Conservation (phyloP, 2,888 invertebrate genomes). For the Drosophila silvestris region DNA sequence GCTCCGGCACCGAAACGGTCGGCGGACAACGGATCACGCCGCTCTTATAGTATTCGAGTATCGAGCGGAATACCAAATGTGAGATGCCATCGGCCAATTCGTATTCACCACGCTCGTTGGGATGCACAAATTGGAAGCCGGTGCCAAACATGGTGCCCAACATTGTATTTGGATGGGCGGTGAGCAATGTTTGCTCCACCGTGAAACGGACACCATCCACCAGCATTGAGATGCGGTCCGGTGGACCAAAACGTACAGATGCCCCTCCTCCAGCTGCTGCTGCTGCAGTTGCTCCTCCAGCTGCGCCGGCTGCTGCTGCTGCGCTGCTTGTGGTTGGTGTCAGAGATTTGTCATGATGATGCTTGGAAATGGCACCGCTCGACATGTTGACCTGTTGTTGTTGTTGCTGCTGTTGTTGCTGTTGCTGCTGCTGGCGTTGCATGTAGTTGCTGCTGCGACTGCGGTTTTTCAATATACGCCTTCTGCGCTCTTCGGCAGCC, state of each 20-base stretch:
- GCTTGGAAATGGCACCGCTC: constrained; percentile 78
- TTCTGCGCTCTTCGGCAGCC: constrained; percentile 89
- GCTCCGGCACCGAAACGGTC: constrained; percentile 97
- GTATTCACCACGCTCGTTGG: constrained; percentile 98
- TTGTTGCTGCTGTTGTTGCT: constrained; percentile 58
- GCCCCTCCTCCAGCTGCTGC: constrained; percentile 16
- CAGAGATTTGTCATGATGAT: constrained; percentile 66
- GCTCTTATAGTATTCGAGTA: constrained; percentile 96
- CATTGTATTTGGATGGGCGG: constrained; percentile 99
- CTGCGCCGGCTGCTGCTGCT: constrained; percentile 31
- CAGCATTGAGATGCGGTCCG: constrained; percentile 94
- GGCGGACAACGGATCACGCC: constrained; percentile 97
- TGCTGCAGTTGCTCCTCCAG: constrained; percentile 20
- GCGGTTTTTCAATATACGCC: constrained; percentile 90
- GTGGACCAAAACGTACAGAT: constrained; percentile 65
- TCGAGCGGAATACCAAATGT: constrained; percentile 96
- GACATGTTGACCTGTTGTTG: constrained; percentile 56
- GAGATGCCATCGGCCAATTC: constrained; percentile 99
- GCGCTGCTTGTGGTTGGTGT: constrained; percentile 57
- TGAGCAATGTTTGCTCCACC: constrained; percentile 96
- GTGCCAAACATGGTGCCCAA: constrained; percentile 99
- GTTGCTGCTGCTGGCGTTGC: constrained; percentile 60
- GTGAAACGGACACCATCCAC: constrained; percentile 98
- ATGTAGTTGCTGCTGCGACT: constrained; percentile 80
- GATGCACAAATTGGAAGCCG: constrained; percentile 95